These are phyloP conservation scores for Zeugodacus cucurbitae DNA, from an alignment of 1,140 invertebrate species.

Conservation along the genomic window DNA sequence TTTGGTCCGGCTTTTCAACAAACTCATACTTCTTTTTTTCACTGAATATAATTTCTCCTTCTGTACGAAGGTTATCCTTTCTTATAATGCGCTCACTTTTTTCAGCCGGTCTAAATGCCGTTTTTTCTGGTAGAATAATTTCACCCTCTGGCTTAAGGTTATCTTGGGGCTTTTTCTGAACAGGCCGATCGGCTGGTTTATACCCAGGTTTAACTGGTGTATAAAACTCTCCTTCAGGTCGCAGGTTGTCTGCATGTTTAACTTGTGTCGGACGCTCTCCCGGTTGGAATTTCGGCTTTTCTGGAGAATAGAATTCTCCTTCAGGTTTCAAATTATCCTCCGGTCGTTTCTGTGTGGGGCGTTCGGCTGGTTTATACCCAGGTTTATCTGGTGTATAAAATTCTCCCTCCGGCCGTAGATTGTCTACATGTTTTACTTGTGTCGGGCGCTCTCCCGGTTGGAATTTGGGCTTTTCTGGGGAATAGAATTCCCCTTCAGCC, in stretches of 20 bases:
- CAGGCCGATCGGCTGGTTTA: constrained; percentile 62
- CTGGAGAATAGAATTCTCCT: constrained; percentile 53
- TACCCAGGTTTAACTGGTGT: constrained; percentile 59
- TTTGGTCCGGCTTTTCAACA: constrained; percentile 65
- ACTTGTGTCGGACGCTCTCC: constrained; percentile 70
- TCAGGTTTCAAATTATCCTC: not conserved
- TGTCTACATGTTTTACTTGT: constrained; percentile 55
- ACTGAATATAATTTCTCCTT: constrained; percentile 69
- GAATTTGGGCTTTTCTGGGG: constrained; percentile 70
- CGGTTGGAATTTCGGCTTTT: constrained; percentile 68
- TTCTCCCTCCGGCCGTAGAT: constrained; percentile 69
- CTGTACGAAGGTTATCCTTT: constrained; percentile 67
- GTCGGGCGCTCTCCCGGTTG: constrained; percentile 67
- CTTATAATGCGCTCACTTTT: constrained; percentile 58
- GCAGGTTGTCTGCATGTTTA: constrained; percentile 74
- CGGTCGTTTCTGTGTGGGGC: constrained; percentile 58
- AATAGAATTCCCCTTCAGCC: constrained; percentile 71
- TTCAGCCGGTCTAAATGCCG: constrained; percentile 65
- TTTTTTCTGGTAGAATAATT: constrained; percentile 65
- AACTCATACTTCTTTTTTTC: constrained; percentile 68
- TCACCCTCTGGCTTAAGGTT: constrained; percentile 67
- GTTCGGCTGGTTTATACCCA: constrained; percentile 56
- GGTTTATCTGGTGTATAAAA: constrained; percentile 67
- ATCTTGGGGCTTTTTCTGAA: constrained; percentile 56
- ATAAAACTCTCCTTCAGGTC: constrained; percentile 76